Conservation (phyloP, 1,140 invertebrate species). For the Cotesia typhae region DNA sequence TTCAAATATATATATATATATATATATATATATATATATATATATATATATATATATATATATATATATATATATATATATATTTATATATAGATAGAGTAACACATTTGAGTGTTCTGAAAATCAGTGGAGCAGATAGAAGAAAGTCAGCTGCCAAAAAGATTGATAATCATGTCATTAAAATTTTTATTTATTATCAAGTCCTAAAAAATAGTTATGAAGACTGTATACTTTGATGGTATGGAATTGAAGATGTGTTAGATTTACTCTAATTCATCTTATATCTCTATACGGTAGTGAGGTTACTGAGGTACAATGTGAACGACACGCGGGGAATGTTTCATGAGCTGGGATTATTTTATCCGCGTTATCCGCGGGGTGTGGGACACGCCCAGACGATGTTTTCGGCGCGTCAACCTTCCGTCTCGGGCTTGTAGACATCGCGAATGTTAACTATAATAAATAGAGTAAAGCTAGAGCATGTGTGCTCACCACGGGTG, state of each 20-base stretch:
- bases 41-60: too few species aligned
- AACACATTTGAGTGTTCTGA: background rate
- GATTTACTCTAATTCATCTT: background rate
- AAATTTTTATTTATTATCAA: background rate
- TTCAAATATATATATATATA: too few species aligned
- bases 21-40: too few species aligned
- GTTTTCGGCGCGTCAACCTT: constrained; percentile 12
- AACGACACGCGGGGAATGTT: constrained; percentile 16
- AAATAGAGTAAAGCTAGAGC: constrained; percentile 9
- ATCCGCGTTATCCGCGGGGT: background rate
- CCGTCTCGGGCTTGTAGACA: background rate
- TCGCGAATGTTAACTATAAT: background rate
- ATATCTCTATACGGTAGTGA: too few species aligned
- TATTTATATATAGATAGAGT: too few species aligned
- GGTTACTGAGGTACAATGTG: background rate
- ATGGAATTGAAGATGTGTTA: background rate
- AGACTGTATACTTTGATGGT: background rate
- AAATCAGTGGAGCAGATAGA: constrained; percentile 3
- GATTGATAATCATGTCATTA: background rate
- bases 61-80: too few species aligned
- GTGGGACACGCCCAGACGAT: constrained; percentile 14
- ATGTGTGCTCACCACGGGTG: background rate
- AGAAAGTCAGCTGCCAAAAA: background rate
- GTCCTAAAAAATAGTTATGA: too few species aligned
- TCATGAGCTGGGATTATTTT: constrained; percentile 7